Evolutionary conservation across 2,797 vertebrate species (phyloP), one percentile per base, ranked within the genome.

Genomic region (Coregonus suidteri): DNA sequence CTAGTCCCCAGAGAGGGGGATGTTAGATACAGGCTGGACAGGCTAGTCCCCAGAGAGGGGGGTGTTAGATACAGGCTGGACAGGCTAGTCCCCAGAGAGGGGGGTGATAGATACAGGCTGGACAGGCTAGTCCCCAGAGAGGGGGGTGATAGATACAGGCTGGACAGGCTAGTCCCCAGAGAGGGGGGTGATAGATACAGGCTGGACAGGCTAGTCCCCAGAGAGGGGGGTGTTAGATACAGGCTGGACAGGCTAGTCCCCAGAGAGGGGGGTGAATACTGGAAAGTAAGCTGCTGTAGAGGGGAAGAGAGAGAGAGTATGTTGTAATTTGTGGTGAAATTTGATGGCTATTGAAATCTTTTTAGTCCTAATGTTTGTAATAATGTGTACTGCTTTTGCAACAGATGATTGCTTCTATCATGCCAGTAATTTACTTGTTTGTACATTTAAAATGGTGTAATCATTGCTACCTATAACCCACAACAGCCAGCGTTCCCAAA

Each of bases 361-460:
- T 64, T 64, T 59, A 9, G 18, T 37, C 51, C 35, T 31, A 37
- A 11, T 76, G 66, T 15, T 18, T 77, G 64, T 69, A 35, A 18
- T 30, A 37, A 37, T 69, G 67, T 35, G 15, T 69, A 6, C 35
- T 34, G 31, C 5, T 6, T 11, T 69, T 18, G 31, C 16, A 35
- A 41, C 35, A 41, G 34, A 2, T 18, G 34, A 67, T 74, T 74
- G 56, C 47, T 73, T 34, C n/a, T 47, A 11, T 47, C 41, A 47
- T 47, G 41, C 41, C 41, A 47, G 41, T 47, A 47, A 47, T 47
- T 47, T 47, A 47, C 9, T 47, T 73, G 80, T 75, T 34, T 78
- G 0, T 6, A 70, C 20, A 70, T 41, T 64, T 13, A 3, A 25
- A 25, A 25, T 64, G 6, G 25, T 9, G 9, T 64, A 20, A 3